Evolutionary conservation across 2,113 vertebrate genomes (phyloP), one percentile per base, ranked within the genome.

Genomic region (Carassius gibelio): DNA sequence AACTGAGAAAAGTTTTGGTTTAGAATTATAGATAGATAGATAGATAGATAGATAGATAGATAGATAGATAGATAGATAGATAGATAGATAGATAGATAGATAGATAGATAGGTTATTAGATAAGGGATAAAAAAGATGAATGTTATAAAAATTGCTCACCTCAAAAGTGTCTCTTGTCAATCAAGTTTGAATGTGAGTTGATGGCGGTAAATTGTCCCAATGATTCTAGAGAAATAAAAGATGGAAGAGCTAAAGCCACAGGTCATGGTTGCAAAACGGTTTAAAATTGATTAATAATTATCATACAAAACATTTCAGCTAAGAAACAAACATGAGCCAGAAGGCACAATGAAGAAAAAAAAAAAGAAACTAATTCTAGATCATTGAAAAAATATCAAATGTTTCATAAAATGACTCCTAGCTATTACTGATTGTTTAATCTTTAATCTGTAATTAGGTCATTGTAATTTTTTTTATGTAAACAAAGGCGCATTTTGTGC

Each of bases 151-250:
- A 38, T 77, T 77, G 57, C 84, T 93, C 91, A 95, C 94, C 95
- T 94, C 92, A 80, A 48, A 78, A 91, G 93, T 90, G 90, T 90
- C 93, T 92, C 91, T 89, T 90, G 84, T 91, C 93, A 93, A 94
- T 95, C 94, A 95, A 93, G 95, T 95, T 87, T 94, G 95, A 84
- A 90, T 91, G 92, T 93, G 90, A 83, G 94, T 88, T 76, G 91
- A 93, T 88, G 92, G 93, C 68, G 94, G 94, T 91, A 93, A 83
- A 81, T 91, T 94, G 90, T 94, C 93, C 93, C 93, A 93, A 92
- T 90, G 92, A 91, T 91, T 95, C 95, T 95, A 90, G 9, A 94
- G 91, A 84, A 87, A 76, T 64, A 83, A 81, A 72, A 79, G 2
- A 17, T 80, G 50, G 4, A 81, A 76, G 15, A 11, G 21, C 21